Base-by-base conservation (phyloP, 2,888 invertebrate species). In the Ceramica pisi region DNA sequence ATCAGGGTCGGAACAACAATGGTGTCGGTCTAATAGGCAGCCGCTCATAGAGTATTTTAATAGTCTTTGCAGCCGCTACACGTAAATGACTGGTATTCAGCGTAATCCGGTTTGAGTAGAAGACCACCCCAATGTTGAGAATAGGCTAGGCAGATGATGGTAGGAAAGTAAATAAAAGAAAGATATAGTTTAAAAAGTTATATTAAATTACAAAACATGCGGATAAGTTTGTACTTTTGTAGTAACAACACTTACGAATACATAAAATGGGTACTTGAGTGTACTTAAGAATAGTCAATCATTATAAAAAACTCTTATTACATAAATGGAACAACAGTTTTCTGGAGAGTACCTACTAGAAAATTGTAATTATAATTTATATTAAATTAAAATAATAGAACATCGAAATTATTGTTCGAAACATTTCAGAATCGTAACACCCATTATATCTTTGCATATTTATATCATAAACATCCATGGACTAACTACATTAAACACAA, bases 221-320 rank as follows among this genome's bases (percentile, higher is more conserved):
- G 1, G 26, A 69, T 56, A 84, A 78, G 72, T 75, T 69, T 59
- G 50, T 71, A 75, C 78, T 71, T 38, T 46, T 21, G 8, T 10
- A 61, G 64, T 65, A 72, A 65, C 61, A 69, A 5, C 62, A 56
- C 78, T 79, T 82, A 72, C 41, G 31, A 78, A 72, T 78, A 67
- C 72, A 81, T 85, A 85, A 80, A 81, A 75, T 68, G 21, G 67
- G 87, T 86, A 86, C 85, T 26, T 71, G n/a, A 86, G 31, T 81
- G 83, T 84, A 84, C 86, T 21, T 57, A 71, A 53, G 12, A 55
- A 46, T 12, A 75, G 66, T 71, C 65, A 75, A 75, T 55, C 26
- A 23, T 75, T 56, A 38, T 38, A 19, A 67, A 51, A 56, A 41
- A 50, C 41, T 41, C 31, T 16, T 26, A 56, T 26, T 23, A 73